Evolutionary conservation across 2,797 vertebrate genomes (phyloP).

Genomic region (Myotis daubentonii): DNA sequence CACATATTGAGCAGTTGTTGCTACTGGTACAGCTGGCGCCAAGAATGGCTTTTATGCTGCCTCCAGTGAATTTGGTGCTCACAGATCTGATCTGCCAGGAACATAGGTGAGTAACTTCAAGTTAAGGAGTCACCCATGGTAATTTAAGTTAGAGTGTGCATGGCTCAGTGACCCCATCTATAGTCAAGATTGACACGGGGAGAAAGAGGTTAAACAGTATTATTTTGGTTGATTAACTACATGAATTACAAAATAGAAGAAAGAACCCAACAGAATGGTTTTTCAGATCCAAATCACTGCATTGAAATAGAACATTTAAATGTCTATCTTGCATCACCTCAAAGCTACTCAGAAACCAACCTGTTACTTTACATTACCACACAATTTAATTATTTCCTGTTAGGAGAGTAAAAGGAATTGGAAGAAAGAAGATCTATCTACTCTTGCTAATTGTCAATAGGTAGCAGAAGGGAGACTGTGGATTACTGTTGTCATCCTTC

Average conservation of each 20-base stretch:
- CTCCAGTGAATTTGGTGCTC: slow-evolving; percentile 10
- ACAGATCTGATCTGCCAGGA: slow-evolving; percentile 20
- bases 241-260: slow-evolving; percentile 65
- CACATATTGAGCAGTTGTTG: slow-evolving; percentile 39
- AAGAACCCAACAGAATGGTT: slow-evolving; percentile 45
- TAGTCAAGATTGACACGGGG: neutral
- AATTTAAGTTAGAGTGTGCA: neutral
- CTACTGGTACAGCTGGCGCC: neutral
- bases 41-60: slow-evolving; percentile 20
- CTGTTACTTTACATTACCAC: slow-evolving; percentile 33
- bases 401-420: slow-evolving; percentile 60
- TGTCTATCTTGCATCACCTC: neutral
- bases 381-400: slow-evolving; percentile 54
- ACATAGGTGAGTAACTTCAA: slow-evolving; percentile 26
- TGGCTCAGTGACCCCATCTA: slow-evolving; percentile 14
- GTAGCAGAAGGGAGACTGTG: no score
- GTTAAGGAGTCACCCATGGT: slow-evolving; percentile 2
- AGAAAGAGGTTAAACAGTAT: slow-evolving; percentile 56
- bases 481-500: slow-evolving; percentile 56
- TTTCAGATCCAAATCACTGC: slow-evolving; percentile 46
- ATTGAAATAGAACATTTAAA: slow-evolving; percentile 55
- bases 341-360: slow-evolving; percentile 52
- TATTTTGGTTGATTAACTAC: slow-evolving; percentile 67
- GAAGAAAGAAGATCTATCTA: neutral
- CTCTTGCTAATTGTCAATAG: slow-evolving; percentile 64